phyloP scores from a whole-genome alignment of 2,113 vertebrate species.

The Lepisosteus oculatus region DNA sequence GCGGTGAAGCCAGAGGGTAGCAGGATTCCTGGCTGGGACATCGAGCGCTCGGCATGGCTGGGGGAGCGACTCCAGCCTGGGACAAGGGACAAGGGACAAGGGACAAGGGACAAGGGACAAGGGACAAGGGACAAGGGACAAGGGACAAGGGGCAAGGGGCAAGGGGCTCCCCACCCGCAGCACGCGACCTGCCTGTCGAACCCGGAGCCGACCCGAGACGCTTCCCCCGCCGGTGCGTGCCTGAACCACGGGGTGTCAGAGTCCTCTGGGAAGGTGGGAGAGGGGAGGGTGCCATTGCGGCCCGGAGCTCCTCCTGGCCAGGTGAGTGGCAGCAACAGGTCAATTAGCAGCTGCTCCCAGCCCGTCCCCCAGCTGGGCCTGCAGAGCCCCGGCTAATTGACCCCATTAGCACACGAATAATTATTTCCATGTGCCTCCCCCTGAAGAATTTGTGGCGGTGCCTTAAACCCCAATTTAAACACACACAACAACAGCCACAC shows the following conservation, averaged over 20 bases:
- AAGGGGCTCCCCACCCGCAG: too few species aligned
- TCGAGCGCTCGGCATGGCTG: too few species aligned
- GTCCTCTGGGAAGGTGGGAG: background rate
- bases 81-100: too few species aligned
- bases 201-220: background rate
- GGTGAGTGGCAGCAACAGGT: background rate
- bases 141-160: too few species aligned
- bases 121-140: too few species aligned
- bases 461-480: conserved; percentile 10
- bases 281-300: background rate
- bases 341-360: background rate
- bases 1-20: too few species aligned
- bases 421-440: conserved; percentile 21
- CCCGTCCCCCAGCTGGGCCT: background rate
- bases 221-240: background rate
- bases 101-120: too few species aligned
- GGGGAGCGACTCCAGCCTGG: background rate
- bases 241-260: background rate
- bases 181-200: too few species aligned
- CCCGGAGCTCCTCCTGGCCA: background rate
- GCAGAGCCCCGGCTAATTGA: conserved; percentile 18
- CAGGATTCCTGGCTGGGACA: too few species aligned
- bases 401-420: conserved; percentile 34
- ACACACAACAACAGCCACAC: conserved; percentile 3
- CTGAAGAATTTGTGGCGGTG: conserved; percentile 32